Evolutionary conservation across 1,140 invertebrate genomes (phyloP).

Genomic region (Scylla paramamosain): DNA sequence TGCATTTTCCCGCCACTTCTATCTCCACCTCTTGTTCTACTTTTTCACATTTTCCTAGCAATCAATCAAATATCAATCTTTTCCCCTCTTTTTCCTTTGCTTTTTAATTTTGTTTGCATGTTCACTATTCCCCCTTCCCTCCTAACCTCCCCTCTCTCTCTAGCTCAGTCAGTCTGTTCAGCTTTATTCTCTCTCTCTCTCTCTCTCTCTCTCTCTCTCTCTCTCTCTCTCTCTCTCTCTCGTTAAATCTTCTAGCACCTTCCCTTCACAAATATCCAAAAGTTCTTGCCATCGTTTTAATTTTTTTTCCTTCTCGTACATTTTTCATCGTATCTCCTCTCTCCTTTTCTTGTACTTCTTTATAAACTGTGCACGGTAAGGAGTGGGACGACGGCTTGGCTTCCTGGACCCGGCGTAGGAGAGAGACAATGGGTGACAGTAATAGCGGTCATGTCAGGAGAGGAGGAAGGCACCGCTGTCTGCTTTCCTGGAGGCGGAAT

Average conservation of each 20-base stretch:
- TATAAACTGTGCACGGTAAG: no score
- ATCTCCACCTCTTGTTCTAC: not conserved
- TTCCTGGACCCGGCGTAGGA: no score
- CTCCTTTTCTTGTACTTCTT: not conserved
- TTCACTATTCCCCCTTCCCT: not conserved
- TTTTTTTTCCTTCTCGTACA: not conserved
- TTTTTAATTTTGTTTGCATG: not conserved
- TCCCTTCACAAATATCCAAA: no score
- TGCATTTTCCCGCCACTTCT: not conserved
- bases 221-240: not conserved
- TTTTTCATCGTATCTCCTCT: no score
- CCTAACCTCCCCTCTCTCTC: not conserved
- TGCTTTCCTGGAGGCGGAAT: no score
- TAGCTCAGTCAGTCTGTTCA: not conserved
- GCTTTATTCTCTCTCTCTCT: constrained; percentile 35
- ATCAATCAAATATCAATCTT: constrained; percentile 11
- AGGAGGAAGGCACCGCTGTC: no score
- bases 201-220: constrained; percentile 27
- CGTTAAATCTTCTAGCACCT: not conserved
- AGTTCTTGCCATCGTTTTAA: not conserved
- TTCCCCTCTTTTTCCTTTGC: not conserved
- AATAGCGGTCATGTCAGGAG: no score
- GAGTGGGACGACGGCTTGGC: no score
- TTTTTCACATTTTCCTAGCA: not conserved
- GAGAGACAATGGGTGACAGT: no score